A percentile compares a stretch with the other conserved stretches of the same genome.
Conservation (phyloP, 2,797 vertebrate species). For the Acipenser ruthenus region DNA sequence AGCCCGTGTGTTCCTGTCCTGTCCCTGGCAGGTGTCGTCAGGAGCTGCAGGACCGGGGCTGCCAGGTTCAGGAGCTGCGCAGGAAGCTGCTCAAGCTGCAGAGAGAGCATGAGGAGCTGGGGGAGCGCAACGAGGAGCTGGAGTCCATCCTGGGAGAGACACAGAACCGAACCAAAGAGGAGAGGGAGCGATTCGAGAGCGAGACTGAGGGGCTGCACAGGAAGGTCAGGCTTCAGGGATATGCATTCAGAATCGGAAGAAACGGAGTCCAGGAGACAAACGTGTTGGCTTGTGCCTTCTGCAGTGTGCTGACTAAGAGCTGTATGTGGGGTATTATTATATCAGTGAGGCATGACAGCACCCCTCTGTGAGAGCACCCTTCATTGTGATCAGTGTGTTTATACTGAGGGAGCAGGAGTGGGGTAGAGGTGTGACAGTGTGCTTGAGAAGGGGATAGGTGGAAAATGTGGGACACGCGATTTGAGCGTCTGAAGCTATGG, state of each 20-base stretch:
- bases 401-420: no score
- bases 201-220: constrained; percentile 64
- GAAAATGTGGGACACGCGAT: no score
- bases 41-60: constrained; percentile 51
- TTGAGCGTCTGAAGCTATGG: no score
- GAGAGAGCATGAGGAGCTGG: constrained; percentile 60
- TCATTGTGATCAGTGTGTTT: no score
- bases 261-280: no score
- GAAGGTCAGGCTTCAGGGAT: constrained; percentile 51
- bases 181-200: constrained; percentile 60
- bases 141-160: constrained; percentile 68
- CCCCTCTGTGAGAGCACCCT: no score
- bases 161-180: constrained; percentile 64
- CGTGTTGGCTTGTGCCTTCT: no score
- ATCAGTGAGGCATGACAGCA: no score
- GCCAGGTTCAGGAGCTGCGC: constrained; percentile 64
- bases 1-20: not conserved
- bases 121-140: constrained; percentile 73
- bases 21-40: constrained; percentile 56
- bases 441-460: no score
- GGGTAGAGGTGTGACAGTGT: no score
- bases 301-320: no score
- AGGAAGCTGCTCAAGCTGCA: constrained; percentile 63
- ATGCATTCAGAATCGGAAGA: not conserved
- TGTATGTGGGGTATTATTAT: no score